Conservation (phyloP, 2,797 vertebrate genomes). For the Clarias laeviceps region DNA sequence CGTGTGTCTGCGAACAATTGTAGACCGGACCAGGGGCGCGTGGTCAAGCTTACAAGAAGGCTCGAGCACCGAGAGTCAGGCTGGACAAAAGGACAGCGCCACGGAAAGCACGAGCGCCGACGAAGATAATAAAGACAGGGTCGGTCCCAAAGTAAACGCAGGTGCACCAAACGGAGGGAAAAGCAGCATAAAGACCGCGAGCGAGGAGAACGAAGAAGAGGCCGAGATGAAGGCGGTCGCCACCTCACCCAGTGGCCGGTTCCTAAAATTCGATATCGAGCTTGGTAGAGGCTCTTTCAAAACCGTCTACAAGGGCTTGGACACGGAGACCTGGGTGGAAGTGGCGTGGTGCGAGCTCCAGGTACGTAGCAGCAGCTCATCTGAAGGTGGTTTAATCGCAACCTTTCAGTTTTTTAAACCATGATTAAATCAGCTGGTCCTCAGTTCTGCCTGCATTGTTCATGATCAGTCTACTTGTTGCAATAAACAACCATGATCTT, state of each 20-base stretch:
- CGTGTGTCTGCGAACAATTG: constrained; percentile 82
- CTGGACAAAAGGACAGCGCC: constrained; percentile 64
- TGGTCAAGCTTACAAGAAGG: constrained; percentile 64
- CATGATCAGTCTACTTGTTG: neutral
- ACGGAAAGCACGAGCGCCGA: constrained; percentile 72
- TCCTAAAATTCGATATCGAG: constrained; percentile 98
- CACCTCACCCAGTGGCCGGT: constrained; percentile 91
- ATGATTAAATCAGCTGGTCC: neutral
- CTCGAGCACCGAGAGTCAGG: constrained; percentile 72
- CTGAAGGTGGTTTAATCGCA: no score
- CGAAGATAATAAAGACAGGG: constrained; percentile 78
- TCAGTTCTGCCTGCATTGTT: neutral
- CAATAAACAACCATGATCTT: neutral
- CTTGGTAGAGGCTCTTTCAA: constrained; percentile 97
- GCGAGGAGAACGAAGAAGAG: constrained; percentile 93
- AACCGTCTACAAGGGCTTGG: constrained; percentile 98
- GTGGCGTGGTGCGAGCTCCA: constrained; percentile 98
- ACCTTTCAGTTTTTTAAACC: neutral
- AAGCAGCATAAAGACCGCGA: constrained; percentile 67
- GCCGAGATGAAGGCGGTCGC: constrained; percentile 96
- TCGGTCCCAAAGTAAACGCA: constrained; percentile 65
- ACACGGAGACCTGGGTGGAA: constrained; percentile 97
- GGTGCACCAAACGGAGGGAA: constrained; percentile 68
- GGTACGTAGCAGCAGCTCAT: constrained; percentile 71
- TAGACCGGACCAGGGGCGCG: constrained; percentile 77